A percentile compares a stretch with the other conserved stretches of the same genome.
phyloP scores from a whole-genome alignment of 2,797 vertebrate genomes.

The Chlorospingus flavigularis region DNA sequence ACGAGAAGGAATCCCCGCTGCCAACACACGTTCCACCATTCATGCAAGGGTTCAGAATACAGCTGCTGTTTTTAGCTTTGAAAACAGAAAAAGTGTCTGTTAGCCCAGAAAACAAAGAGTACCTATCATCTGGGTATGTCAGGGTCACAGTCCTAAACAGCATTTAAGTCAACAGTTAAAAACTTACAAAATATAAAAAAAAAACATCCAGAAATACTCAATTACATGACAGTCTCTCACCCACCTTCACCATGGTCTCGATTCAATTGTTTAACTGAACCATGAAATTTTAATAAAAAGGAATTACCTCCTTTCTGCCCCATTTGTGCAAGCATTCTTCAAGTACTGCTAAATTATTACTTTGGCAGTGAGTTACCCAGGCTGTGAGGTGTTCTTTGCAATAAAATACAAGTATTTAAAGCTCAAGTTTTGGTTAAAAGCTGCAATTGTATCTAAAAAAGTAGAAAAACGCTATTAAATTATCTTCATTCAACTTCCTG shows the following conservation, averaged over 20 bases:
- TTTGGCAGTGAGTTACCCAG: neutral
- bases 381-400: rapidly evolving
- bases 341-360: neutral
- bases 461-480: neutral
- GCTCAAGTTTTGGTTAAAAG: neutral
- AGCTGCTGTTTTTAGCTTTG: slow-evolving; percentile 91
- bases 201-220: neutral
- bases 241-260: neutral
- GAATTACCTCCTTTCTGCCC: neutral
- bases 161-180: neutral
- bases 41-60: slow-evolving; percentile 87
- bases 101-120: neutral
- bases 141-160: neutral
- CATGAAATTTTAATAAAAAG: neutral
- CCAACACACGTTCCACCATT: slow-evolving; percentile 94
- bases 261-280: neutral
- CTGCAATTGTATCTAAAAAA: neutral
- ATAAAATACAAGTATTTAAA: neutral
- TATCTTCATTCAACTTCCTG: neutral
- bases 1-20: slow-evolving; percentile 87
- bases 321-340: neutral
- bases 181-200: neutral
- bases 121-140: neutral
- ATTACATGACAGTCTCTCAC: neutral
- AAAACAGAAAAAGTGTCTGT: neutral